Percentiles rank a stretch among this genome's conserved stretches.
Conservation (phyloP, 1,140 invertebrate species). For the Octopus bimaculoides region DNA sequence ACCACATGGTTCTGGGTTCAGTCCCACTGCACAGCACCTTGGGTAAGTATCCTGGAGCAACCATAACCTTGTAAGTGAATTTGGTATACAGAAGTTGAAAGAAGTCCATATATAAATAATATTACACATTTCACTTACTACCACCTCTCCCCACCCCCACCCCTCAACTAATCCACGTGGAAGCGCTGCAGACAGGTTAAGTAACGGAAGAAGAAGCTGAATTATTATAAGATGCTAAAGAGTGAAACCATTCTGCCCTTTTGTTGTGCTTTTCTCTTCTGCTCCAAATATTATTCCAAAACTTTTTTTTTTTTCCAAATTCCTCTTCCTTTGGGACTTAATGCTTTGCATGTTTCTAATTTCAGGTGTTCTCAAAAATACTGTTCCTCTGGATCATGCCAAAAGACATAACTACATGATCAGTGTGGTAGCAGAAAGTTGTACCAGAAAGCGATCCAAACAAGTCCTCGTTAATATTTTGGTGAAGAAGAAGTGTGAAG, state of each 20-base stretch:
- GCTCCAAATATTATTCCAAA: neutral
- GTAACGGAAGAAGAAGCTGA: too few relatives aligned
- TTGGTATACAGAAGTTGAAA: too few relatives aligned
- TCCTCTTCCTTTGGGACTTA: neutral
- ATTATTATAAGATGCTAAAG: too few relatives aligned
- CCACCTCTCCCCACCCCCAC: too few relatives aligned
- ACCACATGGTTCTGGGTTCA: too few relatives aligned
- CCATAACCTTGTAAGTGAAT: too few relatives aligned
- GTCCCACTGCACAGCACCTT: too few relatives aligned
- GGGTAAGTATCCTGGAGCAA: too few relatives aligned
- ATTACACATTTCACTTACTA: too few relatives aligned
- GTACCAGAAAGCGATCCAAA: slow-evolving; percentile 80
- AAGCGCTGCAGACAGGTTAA: too few relatives aligned
- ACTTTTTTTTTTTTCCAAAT: neutral
- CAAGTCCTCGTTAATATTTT: slow-evolving; percentile 94
- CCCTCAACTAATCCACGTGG: too few relatives aligned
- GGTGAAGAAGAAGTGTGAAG: slow-evolving; percentile 73
- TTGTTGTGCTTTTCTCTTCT: neutral
- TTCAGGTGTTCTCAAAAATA: slow-evolving; percentile 81
- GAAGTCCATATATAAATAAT: too few relatives aligned
- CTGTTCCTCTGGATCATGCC: slow-evolving; percentile 85
- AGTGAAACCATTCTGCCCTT: neutral
- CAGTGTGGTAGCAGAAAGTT: slow-evolving; percentile 91
- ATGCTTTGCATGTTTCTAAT: neutral
- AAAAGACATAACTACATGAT: slow-evolving; percentile 92